Evolutionary conservation across 2,888 invertebrate genomes (phyloP), one percentile per base, ranked within the genome.

Genomic region (Ornithoptera alexandrae): DNA sequence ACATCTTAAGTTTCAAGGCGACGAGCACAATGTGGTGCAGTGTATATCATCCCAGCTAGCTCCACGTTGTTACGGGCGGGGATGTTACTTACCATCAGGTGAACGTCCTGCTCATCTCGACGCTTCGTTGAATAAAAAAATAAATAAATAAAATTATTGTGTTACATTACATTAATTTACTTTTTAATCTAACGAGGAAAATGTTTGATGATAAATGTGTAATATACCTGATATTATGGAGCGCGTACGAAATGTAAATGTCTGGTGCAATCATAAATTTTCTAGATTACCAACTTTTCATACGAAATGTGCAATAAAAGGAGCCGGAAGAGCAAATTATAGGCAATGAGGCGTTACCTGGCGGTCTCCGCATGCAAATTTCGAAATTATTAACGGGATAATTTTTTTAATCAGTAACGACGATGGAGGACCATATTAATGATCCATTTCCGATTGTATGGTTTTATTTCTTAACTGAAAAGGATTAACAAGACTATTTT

Each of bases 191-290:
- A 46, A 46, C 15, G 46, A 15, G 46, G 15, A 46, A 46, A n/a
- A 53, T 18, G 5, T 53, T 53, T 53, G 18, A 53, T n/a, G 53
- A n/a, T 18, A 6, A 53, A n/a, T 53, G 8, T n/a, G n/a, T n/a
- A 18, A 46, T 46, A 10, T 18, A 18, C 6, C 18, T 18, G 10
- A 53, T 53, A 5, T 53, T 53, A 53, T 1, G n/a, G 18, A 53
- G 53, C 53, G n/a, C 18, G 53, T n/a, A 53, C 8, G 7, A 53
- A 53, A 53, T 53, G n/a, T n/a, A 53, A 53, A 46, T 46, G 46
- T 3, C 46, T 46, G 46, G 46, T n/a, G 53, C 53, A 53, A 18
- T 6, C n/a, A 53, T 53, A 53, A 77, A 77, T 76, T 57, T n/a
- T 24, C 20, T 42, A 57, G 36, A 50, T 60, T 56, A 58, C n/a